A percentile compares a stretch with the other conserved stretches of the same genome.
Conservation (phyloP, 1,140 invertebrate species). For the Apis cerana region DNA sequence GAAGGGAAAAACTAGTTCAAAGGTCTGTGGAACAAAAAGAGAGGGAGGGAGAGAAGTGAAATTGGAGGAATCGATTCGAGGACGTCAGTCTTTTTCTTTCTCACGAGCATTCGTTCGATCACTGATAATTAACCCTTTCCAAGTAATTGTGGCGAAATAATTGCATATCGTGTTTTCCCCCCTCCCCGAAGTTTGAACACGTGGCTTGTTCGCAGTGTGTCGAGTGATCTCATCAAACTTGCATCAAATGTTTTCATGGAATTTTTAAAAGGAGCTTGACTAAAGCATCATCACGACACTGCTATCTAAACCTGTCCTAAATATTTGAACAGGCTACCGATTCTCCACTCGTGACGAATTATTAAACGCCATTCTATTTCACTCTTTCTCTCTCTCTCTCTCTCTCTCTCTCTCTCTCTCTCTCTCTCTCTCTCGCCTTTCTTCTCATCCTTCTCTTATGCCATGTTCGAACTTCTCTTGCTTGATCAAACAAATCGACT, state of each 20-base stretch:
- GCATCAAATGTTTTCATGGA: conserved; percentile 34
- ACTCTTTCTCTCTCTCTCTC: background rate
- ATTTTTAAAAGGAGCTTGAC: conserved; percentile 31
- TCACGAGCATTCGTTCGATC: conserved; percentile 7
- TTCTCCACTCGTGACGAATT: conserved; percentile 22
- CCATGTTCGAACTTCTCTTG: conserved; percentile 14
- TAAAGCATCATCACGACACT: conserved; percentile 5
- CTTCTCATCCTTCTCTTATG: background rate
- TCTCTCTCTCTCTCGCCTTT: background rate
- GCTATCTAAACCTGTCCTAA: background rate
- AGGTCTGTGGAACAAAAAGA: background rate
- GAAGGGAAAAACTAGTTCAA: background rate
- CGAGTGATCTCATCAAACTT: conserved; percentile 38
- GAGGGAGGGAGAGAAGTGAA: background rate
- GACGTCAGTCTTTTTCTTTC: conserved; percentile 39
- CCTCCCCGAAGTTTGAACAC: conserved; percentile 2
- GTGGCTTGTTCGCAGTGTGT: conserved; percentile 23
- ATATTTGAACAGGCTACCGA: conserved; percentile 43
- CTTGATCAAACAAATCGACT: background rate
- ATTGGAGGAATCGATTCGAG: background rate
- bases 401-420: background rate
- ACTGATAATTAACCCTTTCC: conserved; percentile 34
- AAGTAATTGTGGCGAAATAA: background rate
- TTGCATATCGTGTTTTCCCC: background rate
- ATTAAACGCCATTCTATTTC: conserved; percentile 42